Conservation (phyloP, 2,888 invertebrate species). For the Alsophila aescularia region DNA sequence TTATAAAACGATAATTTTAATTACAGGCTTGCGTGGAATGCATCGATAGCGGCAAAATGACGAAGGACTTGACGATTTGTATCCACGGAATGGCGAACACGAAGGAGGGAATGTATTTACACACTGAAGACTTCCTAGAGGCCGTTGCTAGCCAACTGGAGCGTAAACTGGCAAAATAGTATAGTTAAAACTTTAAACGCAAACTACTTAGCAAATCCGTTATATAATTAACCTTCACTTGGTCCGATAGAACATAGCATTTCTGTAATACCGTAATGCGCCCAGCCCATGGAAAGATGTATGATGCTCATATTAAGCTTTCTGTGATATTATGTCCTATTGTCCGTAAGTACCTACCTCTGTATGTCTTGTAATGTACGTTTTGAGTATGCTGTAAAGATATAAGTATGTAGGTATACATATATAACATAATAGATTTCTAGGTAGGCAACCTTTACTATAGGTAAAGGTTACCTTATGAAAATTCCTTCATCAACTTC, state of each 20-base stretch:
- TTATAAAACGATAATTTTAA: constrained; percentile 27
- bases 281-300: constrained; percentile 21
- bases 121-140: constrained; percentile 94
- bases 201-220: constrained; percentile 25
- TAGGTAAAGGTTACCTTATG: not conserved
- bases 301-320: constrained; percentile 15
- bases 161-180: constrained; percentile 70
- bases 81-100: constrained; percentile 93
- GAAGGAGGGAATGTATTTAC: constrained; percentile 91
- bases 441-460: not conserved
- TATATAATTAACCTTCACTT: constrained; percentile 7
- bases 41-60: constrained; percentile 93
- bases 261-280: not conserved
- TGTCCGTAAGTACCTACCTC: not conserved
- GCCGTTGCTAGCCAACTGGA: constrained; percentile 91
- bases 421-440: not conserved
- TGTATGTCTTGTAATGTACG: constrained; percentile 6
- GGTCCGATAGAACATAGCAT: not conserved
- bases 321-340: constrained; percentile 33
- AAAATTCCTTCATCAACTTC: constrained; percentile 4
- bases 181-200: constrained; percentile 15
- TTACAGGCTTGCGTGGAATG: constrained; percentile 90
- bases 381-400: not conserved
- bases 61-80: constrained; percentile 94
- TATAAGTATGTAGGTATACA: not conserved